A percentile compares a stretch with the other conserved stretches of the same genome.
Conservation (phyloP, 2,113 vertebrate species). For the Choloepus hoffmanni region DNA sequence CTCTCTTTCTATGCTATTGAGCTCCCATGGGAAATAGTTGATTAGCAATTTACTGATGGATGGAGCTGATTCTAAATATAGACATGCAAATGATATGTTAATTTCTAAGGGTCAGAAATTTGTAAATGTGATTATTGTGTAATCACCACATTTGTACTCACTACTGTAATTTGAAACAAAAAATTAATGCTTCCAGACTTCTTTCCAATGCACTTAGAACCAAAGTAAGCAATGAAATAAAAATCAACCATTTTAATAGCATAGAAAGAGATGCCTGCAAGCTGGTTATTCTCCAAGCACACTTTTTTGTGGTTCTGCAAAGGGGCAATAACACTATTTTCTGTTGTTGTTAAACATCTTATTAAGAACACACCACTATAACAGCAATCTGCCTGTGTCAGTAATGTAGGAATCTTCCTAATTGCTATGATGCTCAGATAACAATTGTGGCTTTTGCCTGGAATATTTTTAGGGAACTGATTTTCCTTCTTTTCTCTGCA, state of each 20-base stretch:
- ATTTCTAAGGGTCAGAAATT: constrained; percentile 55
- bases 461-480: not conserved
- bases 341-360: not conserved
- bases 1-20: not conserved
- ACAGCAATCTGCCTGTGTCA: not conserved
- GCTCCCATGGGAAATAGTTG: not conserved
- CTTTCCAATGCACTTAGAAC: constrained; percentile 7
- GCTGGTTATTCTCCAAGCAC: not conserved
- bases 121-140: constrained; percentile 38
- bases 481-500: not conserved
- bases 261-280: not conserved
- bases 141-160: constrained; percentile 40
- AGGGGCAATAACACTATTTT: not conserved
- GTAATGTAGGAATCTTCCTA: not conserved
- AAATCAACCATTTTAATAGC: not conserved
- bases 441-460: not conserved
- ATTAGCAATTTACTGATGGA: constrained; percentile 16
- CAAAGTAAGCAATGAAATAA: constrained; percentile 29
- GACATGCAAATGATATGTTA: constrained; percentile 53
- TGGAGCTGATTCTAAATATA: constrained; percentile 69
- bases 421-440: not conserved
- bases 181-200: not conserved
- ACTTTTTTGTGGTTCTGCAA: not conserved
- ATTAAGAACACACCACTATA: not conserved
- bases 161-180: constrained; percentile 32